Conservation (phyloP, 2,888 invertebrate species). For the Oscheius sp. region DNA sequence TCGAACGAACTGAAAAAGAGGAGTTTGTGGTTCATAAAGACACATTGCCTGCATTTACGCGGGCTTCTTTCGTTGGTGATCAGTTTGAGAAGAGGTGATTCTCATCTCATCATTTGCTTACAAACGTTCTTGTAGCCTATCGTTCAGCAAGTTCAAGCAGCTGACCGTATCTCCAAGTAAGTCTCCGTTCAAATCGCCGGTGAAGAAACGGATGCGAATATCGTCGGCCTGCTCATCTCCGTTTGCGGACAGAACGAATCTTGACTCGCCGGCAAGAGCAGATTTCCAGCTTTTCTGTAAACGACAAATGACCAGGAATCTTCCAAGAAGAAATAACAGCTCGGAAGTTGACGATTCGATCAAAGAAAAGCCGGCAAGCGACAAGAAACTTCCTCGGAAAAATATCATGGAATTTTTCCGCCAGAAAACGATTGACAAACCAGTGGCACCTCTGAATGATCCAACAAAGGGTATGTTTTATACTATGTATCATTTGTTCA, state of each 20-base stretch:
- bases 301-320: conserved; percentile 5
- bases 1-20: conserved; percentile 4
- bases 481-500: neutral
- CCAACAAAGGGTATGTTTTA: neutral
- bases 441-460: too few species aligned
- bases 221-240: neutral
- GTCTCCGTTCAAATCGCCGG: conserved; percentile 14
- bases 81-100: neutral
- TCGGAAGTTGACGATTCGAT: too few species aligned
- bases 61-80: neutral
- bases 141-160: neutral
- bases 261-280: neutral
- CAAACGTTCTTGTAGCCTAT: neutral
- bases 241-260: neutral
- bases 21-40: conserved; percentile 17
- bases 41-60: neutral
- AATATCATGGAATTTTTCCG: conserved; percentile 13
- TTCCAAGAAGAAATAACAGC: conserved; percentile 5
- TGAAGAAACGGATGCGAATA: conserved; percentile 12
- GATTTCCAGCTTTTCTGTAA: conserved; percentile 3
- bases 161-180: conserved; percentile 15
- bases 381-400: conserved; percentile 7
- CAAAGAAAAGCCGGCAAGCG: too few species aligned
- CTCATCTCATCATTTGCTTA: neutral
- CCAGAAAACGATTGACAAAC: too few species aligned